These are phyloP conservation scores for Ibidorhyncha struthersii DNA, from an alignment of 2,113 vertebrate genomes.

Conservation along the genomic window DNA sequence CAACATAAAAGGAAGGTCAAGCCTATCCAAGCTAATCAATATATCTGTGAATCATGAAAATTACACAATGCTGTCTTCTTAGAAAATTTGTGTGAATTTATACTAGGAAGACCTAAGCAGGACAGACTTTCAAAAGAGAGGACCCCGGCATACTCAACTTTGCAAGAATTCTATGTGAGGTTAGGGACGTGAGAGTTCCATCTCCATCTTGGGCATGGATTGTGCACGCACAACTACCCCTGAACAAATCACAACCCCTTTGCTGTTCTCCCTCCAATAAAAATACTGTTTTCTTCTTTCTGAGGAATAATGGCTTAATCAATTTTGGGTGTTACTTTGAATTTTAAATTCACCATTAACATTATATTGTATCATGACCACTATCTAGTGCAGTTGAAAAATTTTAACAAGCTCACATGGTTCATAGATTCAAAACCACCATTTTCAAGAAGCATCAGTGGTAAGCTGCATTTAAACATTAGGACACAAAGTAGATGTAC, in stretches of 20 bases:
- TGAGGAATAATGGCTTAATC: neutral
- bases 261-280: neutral
- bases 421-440: neutral
- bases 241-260: neutral
- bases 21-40: neutral
- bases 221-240: neutral
- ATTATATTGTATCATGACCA: accelerated
- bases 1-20: neutral
- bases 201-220: neutral
- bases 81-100: neutral
- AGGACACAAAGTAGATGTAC: neutral
- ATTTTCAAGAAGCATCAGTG: neutral
- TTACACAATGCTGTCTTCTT: neutral
- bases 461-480: neutral
- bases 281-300: neutral
- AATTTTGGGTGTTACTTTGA: neutral
- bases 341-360: neutral
- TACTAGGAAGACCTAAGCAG: neutral
- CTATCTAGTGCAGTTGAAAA: neutral
- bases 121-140: neutral
- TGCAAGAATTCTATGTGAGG: neutral
- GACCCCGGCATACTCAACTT: neutral
- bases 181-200: accelerated
- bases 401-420: neutral
- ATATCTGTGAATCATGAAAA: neutral